These are phyloP conservation scores for Ophiothrix spiculata DNA, from an alignment of 35 echinoderm and acorn worm genomes.

Conservation along the genomic window DNA sequence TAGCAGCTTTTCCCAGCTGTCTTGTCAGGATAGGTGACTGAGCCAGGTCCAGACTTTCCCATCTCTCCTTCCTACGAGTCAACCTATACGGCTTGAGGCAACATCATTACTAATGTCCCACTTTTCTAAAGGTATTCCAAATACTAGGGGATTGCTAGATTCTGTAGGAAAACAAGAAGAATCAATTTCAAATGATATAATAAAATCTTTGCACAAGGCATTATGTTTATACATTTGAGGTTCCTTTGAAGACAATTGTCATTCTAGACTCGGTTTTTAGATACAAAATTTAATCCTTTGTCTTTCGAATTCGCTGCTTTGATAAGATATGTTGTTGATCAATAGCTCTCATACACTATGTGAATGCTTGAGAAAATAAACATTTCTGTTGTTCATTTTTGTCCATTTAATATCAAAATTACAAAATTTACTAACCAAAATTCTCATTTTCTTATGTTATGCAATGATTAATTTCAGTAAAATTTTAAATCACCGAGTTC, in stretches of 20 bases:
- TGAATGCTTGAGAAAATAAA: no score
- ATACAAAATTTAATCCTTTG: not conserved
- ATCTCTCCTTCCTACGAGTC: conserved; percentile 35
- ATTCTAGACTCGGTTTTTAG: not conserved
- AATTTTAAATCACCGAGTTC: not conserved
- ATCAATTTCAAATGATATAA: not conserved
- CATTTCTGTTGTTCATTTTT: no score
- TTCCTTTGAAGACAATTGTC: not conserved
- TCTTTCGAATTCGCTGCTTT: not conserved
- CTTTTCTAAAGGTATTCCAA: conserved; percentile 46
- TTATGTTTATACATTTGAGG: not conserved
- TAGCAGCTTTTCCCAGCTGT: conserved; percentile 5
- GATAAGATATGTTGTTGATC: not conserved
- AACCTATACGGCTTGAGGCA: conserved; percentile 5
- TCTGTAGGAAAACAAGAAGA: conserved; percentile 26
- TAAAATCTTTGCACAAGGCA: not conserved
- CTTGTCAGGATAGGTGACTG: conserved; percentile 21
- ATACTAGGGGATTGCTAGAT: conserved; percentile 28
- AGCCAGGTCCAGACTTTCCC: conserved; percentile 44
- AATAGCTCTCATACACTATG: not conserved
- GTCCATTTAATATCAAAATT: no score
- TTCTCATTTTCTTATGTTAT: no score
- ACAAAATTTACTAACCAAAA: no score
- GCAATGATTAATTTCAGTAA: not conserved
- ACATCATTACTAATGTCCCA: conserved; percentile 40